These are phyloP conservation scores for Panthera uncia DNA, from an alignment of 2,113 vertebrate genomes.

Conservation along the genomic window DNA sequence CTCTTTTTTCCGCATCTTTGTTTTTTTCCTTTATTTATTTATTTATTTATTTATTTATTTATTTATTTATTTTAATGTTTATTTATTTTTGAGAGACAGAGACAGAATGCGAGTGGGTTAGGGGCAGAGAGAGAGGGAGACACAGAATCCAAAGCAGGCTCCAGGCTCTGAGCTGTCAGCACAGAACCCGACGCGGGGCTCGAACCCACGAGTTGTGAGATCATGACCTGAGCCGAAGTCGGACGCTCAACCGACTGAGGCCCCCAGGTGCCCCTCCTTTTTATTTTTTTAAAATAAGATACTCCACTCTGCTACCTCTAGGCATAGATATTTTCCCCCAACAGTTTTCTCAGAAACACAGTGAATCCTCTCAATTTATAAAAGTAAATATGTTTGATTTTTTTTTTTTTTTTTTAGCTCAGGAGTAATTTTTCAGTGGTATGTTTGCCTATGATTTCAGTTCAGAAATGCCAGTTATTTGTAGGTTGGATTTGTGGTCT, in stretches of 20 bases:
- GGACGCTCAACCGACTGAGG: too few relatives aligned
- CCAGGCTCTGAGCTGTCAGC: too few relatives aligned
- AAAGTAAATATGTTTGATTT: not conserved
- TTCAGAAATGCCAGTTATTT: not conserved
- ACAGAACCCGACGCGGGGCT: too few relatives aligned
- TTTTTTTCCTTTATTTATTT: not conserved
- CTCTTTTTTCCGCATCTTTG: not conserved
- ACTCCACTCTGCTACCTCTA: not conserved
- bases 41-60: too few relatives aligned
- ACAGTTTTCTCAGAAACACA: constrained; percentile 12
- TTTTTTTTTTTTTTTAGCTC: not conserved
- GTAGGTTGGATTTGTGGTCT: not conserved
- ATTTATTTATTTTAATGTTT: too few relatives aligned
- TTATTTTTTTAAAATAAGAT: not conserved
- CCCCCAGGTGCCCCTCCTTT: too few relatives aligned
- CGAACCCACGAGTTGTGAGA: too few relatives aligned
- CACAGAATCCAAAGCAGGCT: too few relatives aligned
- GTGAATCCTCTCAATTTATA: not conserved
- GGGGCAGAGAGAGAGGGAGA: too few relatives aligned
- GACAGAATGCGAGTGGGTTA: too few relatives aligned
- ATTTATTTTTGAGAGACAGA: too few relatives aligned
- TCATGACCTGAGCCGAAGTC: too few relatives aligned
- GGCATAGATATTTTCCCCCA: not conserved
- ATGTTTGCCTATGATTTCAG: not conserved
- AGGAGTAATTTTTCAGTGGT: not conserved